These are phyloP conservation scores for Cavia aperea DNA, from an alignment of 2,113 vertebrate genomes.

Conservation along the genomic window DNA sequence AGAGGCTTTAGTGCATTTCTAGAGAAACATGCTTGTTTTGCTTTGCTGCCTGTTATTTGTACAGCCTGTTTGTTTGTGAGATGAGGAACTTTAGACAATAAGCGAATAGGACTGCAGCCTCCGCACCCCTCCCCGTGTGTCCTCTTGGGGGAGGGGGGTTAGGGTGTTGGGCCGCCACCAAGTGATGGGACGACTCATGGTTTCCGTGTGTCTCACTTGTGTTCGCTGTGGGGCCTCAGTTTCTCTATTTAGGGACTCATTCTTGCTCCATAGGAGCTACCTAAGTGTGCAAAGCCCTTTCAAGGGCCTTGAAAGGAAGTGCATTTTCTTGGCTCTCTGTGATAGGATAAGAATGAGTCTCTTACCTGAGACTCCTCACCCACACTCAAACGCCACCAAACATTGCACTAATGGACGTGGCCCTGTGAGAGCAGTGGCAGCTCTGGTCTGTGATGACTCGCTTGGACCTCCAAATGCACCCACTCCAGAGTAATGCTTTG, in stretches of 20 bases:
- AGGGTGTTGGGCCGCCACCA: background rate
- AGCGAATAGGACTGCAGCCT: background rate
- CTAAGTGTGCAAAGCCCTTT: background rate
- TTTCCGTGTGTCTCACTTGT: background rate
- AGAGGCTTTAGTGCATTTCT: conserved; percentile 23
- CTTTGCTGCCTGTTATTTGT: conserved; percentile 51
- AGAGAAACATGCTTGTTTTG: conserved; percentile 48
- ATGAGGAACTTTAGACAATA: conserved; percentile 41
- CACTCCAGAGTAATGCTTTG: background rate
- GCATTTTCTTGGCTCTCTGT: background rate
- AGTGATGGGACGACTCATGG: background rate
- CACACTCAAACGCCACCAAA: background rate
- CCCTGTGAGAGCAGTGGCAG: background rate
- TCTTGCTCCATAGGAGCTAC: background rate
- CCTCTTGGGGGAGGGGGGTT: background rate
- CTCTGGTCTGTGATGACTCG: background rate
- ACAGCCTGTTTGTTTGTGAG: conserved; percentile 28
- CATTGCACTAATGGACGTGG: background rate
- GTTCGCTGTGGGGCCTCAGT: background rate
- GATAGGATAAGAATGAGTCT: background rate
- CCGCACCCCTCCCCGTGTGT: background rate
- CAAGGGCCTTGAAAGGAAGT: background rate
- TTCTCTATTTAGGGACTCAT: conserved; percentile 27
- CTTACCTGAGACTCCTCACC: background rate
- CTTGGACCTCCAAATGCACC: background rate